Evolutionary conservation across 2,888 invertebrate species (phyloP), one percentile per base, ranked within the genome.

Genomic region (Lagria hirta): DNA sequence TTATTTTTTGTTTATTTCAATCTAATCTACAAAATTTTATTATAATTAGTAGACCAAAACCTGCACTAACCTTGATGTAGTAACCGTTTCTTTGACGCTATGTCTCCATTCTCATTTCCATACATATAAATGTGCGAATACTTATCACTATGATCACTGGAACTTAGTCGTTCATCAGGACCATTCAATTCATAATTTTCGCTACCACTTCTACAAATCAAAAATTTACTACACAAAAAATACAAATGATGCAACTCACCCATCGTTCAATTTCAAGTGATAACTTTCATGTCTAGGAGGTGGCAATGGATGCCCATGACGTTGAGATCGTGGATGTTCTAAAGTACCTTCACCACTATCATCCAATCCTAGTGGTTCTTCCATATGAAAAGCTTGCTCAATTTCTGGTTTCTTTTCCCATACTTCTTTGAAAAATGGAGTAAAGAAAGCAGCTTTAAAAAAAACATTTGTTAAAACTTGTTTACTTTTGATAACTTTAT

Each of bases 381-480:
- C 91, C 82, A 92, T 82, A 53, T 92, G 86, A 71, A 90, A 90
- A 10, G 93, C 87, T 65, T 90, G 88, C 69, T 96, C 95, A 37
- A 95, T 94, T 74, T 94, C 93, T 15, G 90, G 91, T 61, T 94
- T 93, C 60, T 91, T 88, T 69, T 94, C 93, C 94, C 93, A 95
- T 12, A 92, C 94, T 70, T 93, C 93, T 69, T 93, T 92, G 75
- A 96, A 90, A 77, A 96, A 96, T 28, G 94, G 93, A 28, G 90
- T 91, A 72, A 92, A 96, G 72, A 93, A 92, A 16, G 93, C 91
- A 64, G 92, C 91, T 92, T 49, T 10, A 12, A 18, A 18, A n/a
- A 24, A 24, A 24, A 8, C 8, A 8, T 4, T 4, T 6, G 6
- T 12, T 3, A 8, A 23, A n/a, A n/a, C n/a, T n/a, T n/a, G n/a